Base-by-base conservation (phyloP, 2,113 vertebrate genomes). In the Electrona antarctica region DNA sequence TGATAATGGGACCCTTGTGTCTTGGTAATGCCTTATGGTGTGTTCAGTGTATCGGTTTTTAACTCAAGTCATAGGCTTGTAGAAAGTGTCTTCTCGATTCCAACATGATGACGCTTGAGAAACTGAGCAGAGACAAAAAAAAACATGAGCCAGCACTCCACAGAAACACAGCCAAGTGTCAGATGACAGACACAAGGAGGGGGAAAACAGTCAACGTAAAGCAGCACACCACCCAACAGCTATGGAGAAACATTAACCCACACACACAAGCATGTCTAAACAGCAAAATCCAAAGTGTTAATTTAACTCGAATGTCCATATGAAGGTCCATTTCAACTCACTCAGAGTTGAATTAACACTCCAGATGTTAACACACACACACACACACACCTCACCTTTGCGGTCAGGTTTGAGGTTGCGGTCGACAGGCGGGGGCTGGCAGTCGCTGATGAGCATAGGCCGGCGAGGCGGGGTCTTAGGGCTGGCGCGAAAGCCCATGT, bases 321-420 rank as follows among this genome's bases (percentile, higher is more conserved):
- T 41, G 33, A 41, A 21, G 21, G 33, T 41, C 5, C 33, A 41
- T 41, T 41, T 41, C 33, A 4, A 41, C 33, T 2, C 33, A 41
- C 33, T 41, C 33, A 41, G 5, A 4, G 33, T 41, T 41, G 5
- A 41, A 41, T 41, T 3, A 41, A 41, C 33, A 41, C 33, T 41
- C 33, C 5, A 6, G 33, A 41, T 41, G 1, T 41, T 41, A 2
- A 21, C 33, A 47, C 29, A 21, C 49, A 56, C 49, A 58, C 54
- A 47, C 52, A 28, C 47, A 62, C 51, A 46, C 7, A 7, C 21
- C 94, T 95, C 92, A 98, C 98, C 97, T 98, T 99, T 99, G 72
- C 98, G 95, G 87, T 99, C 96, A 2, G 98, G 98, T 84, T 99
- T 99, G 76, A 99, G 97, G 90, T 99, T 98, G 59, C 98, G 94